These are phyloP conservation scores for human (Homo sapiens) DNA, from an alignment of 2,113 vertebrate genomes.

Conservation along the genomic window DNA sequence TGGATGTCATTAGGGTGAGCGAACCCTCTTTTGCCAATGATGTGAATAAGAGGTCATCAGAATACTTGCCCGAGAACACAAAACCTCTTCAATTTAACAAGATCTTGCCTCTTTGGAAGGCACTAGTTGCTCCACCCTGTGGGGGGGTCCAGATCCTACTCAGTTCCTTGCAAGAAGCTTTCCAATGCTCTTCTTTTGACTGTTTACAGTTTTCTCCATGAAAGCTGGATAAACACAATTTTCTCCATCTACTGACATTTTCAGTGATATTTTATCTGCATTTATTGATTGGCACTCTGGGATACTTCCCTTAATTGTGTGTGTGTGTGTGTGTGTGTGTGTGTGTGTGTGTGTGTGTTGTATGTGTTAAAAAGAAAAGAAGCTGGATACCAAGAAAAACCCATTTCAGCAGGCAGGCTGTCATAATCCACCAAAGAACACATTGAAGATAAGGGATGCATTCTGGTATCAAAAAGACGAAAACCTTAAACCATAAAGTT, in stretches of 20 bases:
- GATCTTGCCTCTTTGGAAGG: background rate
- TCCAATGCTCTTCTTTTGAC: background rate
- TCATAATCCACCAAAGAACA: background rate
- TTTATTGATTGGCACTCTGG: conserved; percentile 56
- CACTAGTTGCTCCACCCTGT: background rate
- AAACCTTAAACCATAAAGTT: background rate
- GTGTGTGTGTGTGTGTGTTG: background rate
- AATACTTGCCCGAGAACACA: background rate
- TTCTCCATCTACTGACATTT: conserved; percentile 49
- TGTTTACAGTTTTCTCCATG: background rate
- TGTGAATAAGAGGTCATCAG: background rate
- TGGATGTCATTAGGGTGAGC: background rate
- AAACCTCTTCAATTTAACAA: background rate
- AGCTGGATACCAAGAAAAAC: conserved; percentile 22
- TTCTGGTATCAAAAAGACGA: background rate
- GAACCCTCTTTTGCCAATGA: background rate
- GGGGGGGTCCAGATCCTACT: background rate
- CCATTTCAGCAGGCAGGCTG: background rate
- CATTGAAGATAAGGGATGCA: background rate
- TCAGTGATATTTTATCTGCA: conserved; percentile 55
- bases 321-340: conserved; percentile 49
- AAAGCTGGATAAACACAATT: conserved; percentile 6
- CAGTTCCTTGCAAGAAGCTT: background rate
- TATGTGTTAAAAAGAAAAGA: background rate
- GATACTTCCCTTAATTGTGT: conserved; percentile 50